Conservation (phyloP, 2,113 vertebrate species). For the Bagarius yarrelli region DNA sequence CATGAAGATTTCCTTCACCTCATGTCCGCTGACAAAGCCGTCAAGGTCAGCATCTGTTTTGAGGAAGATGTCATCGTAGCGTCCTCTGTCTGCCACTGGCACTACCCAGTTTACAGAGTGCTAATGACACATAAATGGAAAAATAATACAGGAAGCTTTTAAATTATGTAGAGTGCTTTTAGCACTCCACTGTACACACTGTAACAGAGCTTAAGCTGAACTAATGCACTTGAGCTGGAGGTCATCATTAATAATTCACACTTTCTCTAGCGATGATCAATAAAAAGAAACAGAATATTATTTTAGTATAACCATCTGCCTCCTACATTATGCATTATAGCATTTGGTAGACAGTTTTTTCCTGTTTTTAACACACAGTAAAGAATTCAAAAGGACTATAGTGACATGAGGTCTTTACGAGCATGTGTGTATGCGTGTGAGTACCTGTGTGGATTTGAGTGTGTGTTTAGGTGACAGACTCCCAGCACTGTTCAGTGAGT, state of each 20-base stretch:
- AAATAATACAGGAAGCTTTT: neutral
- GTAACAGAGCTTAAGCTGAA: conserved; percentile 10
- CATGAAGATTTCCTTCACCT: conserved; percentile 98
- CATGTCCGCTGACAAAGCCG: conserved; percentile 91
- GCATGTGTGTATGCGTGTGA: neutral
- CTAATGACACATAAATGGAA: conserved; percentile 57
- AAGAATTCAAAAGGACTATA: neutral
- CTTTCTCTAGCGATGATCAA: neutral
- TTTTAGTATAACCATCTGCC: neutral
- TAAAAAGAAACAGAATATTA: neutral
- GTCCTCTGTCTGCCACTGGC: conserved; percentile 80
- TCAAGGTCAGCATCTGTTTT: conserved; percentile 93
- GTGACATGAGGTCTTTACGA: neutral
- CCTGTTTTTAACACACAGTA: neutral
- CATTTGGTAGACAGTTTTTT: neutral
- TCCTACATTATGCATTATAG: neutral
- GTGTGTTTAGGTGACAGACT: conserved; percentile 92
- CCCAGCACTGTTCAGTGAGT: conserved; percentile 86
- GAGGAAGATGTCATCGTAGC: conserved; percentile 94
- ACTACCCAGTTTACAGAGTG: conserved; percentile 86
- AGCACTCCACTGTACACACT: neutral
- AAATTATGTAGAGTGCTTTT: conserved; percentile 9
- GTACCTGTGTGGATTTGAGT: conserved; percentile 85
- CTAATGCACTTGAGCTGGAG: neutral
- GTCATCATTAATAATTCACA: conserved; percentile 27